Base-by-base conservation (phyloP, 64 coral and sea anemone species). In the Dendronephthya gigantea region DNA sequence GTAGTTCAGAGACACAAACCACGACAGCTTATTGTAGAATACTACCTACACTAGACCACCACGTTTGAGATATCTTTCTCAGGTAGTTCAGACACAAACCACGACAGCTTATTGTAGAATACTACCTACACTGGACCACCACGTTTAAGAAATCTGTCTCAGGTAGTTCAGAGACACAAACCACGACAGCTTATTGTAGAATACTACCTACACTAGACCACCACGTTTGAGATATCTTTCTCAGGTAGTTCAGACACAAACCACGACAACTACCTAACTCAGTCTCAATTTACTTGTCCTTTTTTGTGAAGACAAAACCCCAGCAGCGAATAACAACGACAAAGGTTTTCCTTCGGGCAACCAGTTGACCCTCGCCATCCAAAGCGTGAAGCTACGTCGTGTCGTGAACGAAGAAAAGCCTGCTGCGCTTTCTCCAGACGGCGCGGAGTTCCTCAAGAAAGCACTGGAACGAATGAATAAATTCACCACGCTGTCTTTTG, bases 391-490 rank as follows among this genome's bases (percentile, higher is more conserved):
- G 17, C 28, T 79, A 34, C 72, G 72, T 19, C 19, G 29, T 17
- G 72, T 79, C 27, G 72, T 39, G 9, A 16, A 34, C 15, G 27
- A 79, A 33, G 72, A 79, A 39, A 79, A 79, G 32, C 30, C 30
- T 33, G 36, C 30, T 2, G 32, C n/a, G 0, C 32, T 79, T 4
- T 79, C 72, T 17, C 72, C 30, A 35, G 72, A 79, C 16, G 72
- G 72, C 5, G 72, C 72, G 7, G 72, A 79, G 72, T 79, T 34
- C 29, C 36, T 79, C 7, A 34, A 39, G 72, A 79, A 39, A 34
- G 72, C 72, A 34, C 72, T 79, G 32, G 72, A 79, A 33, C 72
- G 72, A 79, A 79, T 79, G 72, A 79, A 79, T 39, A 79, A 39
- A 79, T 79, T 35, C 22, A 79, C 72, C 15, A 79, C 27, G 4